Conservation (phyloP, 1,140 invertebrate genomes). For the Tetramorium parvispinum region DNA sequence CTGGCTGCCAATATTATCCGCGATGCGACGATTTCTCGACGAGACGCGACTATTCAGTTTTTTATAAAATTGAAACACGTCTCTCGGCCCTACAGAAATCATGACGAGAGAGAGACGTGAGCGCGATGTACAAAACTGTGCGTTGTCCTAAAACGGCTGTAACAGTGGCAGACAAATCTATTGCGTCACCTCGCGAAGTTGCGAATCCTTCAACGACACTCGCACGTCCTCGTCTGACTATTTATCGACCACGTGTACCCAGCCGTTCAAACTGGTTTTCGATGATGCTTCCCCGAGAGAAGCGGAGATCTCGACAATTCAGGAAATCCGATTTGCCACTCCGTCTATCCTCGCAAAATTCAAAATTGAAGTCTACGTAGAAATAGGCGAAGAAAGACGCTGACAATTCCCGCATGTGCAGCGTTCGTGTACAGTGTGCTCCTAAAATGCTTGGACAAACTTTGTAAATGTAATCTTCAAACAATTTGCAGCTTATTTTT, state of each 20-base stretch:
- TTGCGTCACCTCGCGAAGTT: conserved; percentile 28
- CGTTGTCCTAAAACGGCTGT: conserved; percentile 35
- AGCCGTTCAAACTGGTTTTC: conserved; percentile 55
- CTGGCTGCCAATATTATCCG: conserved; percentile 23
- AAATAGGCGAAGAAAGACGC: conserved; percentile 29
- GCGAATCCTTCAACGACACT: conserved; percentile 54
- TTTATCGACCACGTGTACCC: conserved; percentile 54
- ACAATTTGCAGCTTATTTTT: neutral
- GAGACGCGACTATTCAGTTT: neutral
- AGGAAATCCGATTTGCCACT: conserved; percentile 59
- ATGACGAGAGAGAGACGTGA: neutral
- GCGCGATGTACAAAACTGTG: neutral
- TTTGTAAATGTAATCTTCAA: neutral
- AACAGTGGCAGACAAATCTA: conserved; percentile 43
- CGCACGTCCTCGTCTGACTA: conserved; percentile 47
- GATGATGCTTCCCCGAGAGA: conserved; percentile 42
- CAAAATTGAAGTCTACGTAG: conserved; percentile 59
- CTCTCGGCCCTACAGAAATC: neutral
- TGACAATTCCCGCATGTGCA: conserved; percentile 34
- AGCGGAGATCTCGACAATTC: conserved; percentile 58
- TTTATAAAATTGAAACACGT: conserved; percentile 15
- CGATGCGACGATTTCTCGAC: conserved; percentile 9
- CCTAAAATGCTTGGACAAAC: conserved; percentile 14
- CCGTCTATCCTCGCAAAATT: conserved; percentile 58
- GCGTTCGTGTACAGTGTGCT: conserved; percentile 2